Evolutionary conservation across 2,113 vertebrate genomes (phyloP).

Genomic region (Notechis scutatus): DNA sequence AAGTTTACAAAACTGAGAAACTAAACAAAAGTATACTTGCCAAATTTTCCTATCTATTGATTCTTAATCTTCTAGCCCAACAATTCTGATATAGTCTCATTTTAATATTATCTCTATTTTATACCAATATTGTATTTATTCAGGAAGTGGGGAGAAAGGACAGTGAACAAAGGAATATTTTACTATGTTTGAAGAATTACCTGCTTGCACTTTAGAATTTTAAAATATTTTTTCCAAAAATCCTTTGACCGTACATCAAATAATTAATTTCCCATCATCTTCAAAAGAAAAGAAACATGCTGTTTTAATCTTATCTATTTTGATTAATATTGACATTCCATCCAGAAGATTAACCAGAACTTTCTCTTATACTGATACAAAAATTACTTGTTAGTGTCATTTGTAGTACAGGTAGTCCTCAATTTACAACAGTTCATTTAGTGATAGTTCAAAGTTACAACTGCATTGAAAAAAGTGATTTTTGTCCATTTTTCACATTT

Average conservation of each 20-base stretch:
- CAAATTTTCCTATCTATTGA: neutral
- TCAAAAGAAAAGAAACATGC: rapidly evolving
- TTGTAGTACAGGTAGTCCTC: neutral
- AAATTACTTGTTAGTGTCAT: neutral
- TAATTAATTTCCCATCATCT: neutral
- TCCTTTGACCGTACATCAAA: neutral
- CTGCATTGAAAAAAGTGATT: no score
- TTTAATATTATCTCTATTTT: neutral
- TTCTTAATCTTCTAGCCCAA: neutral
- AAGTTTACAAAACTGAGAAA: neutral
- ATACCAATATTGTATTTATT: neutral
- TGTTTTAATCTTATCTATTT: neutral
- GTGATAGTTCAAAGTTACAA: no score
- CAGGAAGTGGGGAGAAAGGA: neutral
- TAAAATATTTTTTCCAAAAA: neutral
- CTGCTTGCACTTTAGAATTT: neutral
- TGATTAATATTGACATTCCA: neutral
- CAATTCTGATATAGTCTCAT: neutral
- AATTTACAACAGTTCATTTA: no score
- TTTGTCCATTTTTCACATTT: no score
- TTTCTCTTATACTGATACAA: neutral
- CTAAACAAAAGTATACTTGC: neutral
- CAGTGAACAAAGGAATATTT: neutral
- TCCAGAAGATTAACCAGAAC: neutral
- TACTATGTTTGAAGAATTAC: neutral